Base-by-base conservation (phyloP, 2,797 vertebrate species). In the Cynodonichthys magdalenae region DNA sequence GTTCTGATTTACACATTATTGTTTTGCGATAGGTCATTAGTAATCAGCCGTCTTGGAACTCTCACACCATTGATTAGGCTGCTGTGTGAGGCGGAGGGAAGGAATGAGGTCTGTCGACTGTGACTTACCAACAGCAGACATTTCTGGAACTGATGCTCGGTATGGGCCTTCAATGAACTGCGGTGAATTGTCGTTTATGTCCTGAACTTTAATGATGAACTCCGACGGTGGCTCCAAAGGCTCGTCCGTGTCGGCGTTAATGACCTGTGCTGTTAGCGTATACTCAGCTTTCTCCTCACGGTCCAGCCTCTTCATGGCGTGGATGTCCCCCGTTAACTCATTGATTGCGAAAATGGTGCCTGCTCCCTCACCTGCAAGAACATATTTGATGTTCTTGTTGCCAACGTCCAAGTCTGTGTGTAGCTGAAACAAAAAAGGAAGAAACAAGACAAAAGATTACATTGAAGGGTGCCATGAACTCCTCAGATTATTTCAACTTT, bases 191-290 rank as follows among this genome's bases (percentile, higher is more conserved):
- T 99, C 97, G 24, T 99, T 99, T 92, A 99, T 99, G 90, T 99
- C 97, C 89, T 99, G 97, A 61, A 99, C 97, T 92, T 99, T 99
- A 77, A 99, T 98, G 87, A 98, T 98, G 92, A 99, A 99, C 87
- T 98, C 96, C 0, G 97, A 98, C 17, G 97, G 96, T 1, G 97
- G 95, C 79, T 99, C 97, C 77, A 99, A 82, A 54, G 96, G 96
- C 74, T 96, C 92, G 74, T 95, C 94, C 0, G 94, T 96, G 80
- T 96, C 95, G 24, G 94, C 94, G 75, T 98, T 96, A 47, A 97
- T 82, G 1, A 97, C 97, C 90, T 97, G 97, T 45, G 97, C 97
- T 2, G 95, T 99, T 29, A 99, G 91, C 0, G 97, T 99, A 83
- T 99, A 99, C 81, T 99, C 96, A 0, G 97, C 96, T 87, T 99